phyloP scores from a whole-genome alignment of 2,888 invertebrate genomes.

The Temnothorax rugatulus region DNA sequence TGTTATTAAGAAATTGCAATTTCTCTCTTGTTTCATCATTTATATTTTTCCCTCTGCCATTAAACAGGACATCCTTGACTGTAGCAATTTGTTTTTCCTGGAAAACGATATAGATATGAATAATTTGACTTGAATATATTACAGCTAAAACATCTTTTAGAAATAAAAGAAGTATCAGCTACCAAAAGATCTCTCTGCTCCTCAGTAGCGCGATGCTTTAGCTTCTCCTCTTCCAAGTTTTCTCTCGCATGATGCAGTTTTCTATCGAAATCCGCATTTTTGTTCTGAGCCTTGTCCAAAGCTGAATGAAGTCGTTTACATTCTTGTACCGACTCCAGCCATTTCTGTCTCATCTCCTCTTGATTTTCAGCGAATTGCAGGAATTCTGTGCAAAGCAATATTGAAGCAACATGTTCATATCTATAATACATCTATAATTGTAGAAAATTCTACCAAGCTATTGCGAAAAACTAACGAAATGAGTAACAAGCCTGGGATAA shows the following conservation, averaged over 20 bases:
- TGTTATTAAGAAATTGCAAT: conserved; percentile 91
- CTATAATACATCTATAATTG: background rate
- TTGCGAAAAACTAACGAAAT: background rate
- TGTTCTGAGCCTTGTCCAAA: conserved; percentile 90
- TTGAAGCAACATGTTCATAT: background rate
- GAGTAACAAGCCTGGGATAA: too few relatives aligned
- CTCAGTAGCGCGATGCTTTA: conserved; percentile 90
- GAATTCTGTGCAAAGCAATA: conserved; percentile 88
- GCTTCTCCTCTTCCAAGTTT: conserved; percentile 93
- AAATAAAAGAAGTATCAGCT: conserved; percentile 66
- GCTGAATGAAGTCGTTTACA: conserved; percentile 91
- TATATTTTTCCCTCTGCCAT: conserved; percentile 90
- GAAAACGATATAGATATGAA: background rate
- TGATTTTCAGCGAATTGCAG: conserved; percentile 91
- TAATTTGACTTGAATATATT: background rate
- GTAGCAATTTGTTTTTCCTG: conserved; percentile 92
- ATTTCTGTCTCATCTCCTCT: conserved; percentile 91
- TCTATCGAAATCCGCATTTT: conserved; percentile 92
- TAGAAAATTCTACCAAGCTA: background rate
- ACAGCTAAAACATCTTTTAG: background rate
- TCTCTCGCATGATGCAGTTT: conserved; percentile 94
- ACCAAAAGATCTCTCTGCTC: conserved; percentile 92
- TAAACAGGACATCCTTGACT: conserved; percentile 91
- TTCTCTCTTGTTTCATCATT: conserved; percentile 94
- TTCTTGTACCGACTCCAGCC: conserved; percentile 91